Conservation (phyloP, 2,888 invertebrate species). For the Desoria tigrina region DNA sequence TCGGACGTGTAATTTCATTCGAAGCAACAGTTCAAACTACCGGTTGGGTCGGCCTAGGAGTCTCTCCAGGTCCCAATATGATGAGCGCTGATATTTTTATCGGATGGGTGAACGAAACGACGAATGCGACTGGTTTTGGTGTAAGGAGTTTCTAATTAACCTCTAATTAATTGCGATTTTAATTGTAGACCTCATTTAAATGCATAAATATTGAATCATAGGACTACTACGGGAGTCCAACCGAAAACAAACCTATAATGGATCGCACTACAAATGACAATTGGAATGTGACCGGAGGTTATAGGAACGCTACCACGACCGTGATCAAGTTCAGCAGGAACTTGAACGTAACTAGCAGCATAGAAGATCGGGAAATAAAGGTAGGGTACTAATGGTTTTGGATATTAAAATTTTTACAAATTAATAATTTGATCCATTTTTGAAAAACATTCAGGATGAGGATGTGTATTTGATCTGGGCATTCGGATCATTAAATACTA, state of each 20-base stretch:
- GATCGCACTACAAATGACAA: neutral
- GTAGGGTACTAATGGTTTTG: neutral
- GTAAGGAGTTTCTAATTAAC: too few relatives aligned
- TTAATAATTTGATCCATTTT: too few relatives aligned
- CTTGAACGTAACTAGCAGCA: neutral
- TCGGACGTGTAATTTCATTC: too few relatives aligned
- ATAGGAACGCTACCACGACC: neutral
- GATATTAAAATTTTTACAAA: neutral
- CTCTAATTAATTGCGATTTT: too few relatives aligned
- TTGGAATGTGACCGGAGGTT: neutral
- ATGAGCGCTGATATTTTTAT: neutral
- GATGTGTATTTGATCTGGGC: neutral
- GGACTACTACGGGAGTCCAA: neutral
- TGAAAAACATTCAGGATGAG: neutral
- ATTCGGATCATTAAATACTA: neutral
- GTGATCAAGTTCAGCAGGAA: neutral
- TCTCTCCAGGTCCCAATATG: slow-evolving; percentile 1
- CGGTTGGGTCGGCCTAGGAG: neutral
- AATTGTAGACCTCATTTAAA: neutral
- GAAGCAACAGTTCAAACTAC: too few relatives aligned
- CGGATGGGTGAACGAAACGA: too few relatives aligned
- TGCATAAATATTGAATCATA: neutral
- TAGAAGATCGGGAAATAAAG: slow-evolving; percentile 1
- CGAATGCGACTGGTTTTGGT: too few relatives aligned
- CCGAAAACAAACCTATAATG: neutral